These are phyloP conservation scores for Sinosuthora webbiana DNA, from an alignment of 2,113 vertebrate species.

Conservation along the genomic window DNA sequence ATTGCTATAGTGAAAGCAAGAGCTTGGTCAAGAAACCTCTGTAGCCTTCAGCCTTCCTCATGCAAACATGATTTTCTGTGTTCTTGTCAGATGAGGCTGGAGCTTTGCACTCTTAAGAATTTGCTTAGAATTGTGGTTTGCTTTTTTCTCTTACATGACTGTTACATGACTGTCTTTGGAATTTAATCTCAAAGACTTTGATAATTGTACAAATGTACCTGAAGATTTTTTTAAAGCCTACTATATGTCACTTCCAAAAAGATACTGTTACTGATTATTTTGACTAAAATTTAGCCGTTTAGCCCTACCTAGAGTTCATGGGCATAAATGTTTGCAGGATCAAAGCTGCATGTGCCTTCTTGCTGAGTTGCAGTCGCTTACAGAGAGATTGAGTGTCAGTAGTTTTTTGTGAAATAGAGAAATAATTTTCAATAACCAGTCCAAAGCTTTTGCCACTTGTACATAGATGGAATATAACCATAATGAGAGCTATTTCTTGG, in stretches of 20 bases:
- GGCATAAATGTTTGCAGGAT: not conserved
- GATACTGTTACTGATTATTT: not conserved
- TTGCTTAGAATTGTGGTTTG: not conserved
- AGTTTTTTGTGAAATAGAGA: not conserved
- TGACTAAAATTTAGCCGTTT: not conserved
- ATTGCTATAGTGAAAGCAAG: not conserved
- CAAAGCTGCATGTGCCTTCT: not conserved
- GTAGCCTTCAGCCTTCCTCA: not conserved
- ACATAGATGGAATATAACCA: not conserved
- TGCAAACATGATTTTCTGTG: not conserved
- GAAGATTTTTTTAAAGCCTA: not conserved
- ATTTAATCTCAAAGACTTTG: not conserved
- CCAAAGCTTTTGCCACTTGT: not conserved
- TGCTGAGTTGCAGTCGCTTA: not conserved
- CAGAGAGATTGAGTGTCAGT: not conserved
- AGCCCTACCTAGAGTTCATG: not conserved
- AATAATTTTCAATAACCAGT: not conserved
- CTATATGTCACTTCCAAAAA: not conserved
- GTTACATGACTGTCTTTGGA: not conserved
- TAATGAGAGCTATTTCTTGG: not conserved
- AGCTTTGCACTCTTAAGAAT: not conserved
- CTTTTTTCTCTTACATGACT: not conserved
- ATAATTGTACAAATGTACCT: not conserved
- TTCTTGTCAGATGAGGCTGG: not conserved
- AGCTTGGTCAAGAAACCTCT: not conserved